Conservation (phyloP, 2,113 vertebrate genomes). For the Hippopotamus amphibius region DNA sequence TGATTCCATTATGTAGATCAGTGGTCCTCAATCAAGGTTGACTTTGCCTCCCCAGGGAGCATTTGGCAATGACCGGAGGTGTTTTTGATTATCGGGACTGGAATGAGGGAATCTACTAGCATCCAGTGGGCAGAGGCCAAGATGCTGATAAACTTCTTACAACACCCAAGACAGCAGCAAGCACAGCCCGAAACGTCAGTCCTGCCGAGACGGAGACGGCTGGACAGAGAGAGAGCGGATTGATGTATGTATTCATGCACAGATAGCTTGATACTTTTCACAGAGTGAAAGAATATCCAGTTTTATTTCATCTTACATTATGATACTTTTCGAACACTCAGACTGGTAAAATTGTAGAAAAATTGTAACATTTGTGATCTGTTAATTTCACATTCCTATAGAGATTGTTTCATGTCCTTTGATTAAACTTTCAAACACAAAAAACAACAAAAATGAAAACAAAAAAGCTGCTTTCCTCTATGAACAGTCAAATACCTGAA, state of each 20-base stretch:
- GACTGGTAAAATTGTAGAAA: background rate
- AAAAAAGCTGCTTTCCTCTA: background rate
- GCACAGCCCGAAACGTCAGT: background rate
- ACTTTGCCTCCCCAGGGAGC: background rate
- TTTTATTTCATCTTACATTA: background rate
- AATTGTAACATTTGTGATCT: background rate
- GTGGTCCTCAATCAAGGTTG: background rate
- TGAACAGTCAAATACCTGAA: background rate
- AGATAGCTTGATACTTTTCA: background rate
- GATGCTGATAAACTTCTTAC: background rate
- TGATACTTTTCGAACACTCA: background rate
- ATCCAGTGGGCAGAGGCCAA: background rate
- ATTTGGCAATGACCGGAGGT: no score
- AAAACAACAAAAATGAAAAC: background rate
- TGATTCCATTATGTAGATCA: background rate
- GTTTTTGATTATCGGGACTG: rapidly evolving
- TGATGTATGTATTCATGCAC: rapidly evolving
- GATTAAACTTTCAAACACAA: background rate
- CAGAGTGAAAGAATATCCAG: background rate
- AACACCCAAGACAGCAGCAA: rapidly evolving
- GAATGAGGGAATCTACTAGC: background rate
- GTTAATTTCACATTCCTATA: background rate
- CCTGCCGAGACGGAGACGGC: rapidly evolving
- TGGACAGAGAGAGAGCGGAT: rapidly evolving
- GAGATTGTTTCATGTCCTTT: background rate